These are phyloP conservation scores for Cinclus cinclus DNA, from an alignment of 2,113 vertebrate genomes.

Conservation along the genomic window DNA sequence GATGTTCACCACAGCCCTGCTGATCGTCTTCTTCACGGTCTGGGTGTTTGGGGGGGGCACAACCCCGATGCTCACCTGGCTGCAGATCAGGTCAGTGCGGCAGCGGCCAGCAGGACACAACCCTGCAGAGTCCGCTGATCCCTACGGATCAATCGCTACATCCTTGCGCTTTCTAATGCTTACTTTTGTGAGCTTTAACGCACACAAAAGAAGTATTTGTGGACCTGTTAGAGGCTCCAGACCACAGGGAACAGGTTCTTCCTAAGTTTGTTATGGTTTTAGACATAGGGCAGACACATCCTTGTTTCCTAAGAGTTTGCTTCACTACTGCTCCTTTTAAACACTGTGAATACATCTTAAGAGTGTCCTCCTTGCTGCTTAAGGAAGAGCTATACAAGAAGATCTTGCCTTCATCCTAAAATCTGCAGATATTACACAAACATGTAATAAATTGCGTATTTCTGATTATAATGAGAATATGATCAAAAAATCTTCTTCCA, in stretches of 20 bases:
- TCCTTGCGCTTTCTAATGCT: background rate
- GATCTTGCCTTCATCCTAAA: background rate
- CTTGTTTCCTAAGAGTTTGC: background rate
- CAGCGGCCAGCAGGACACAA: background rate
- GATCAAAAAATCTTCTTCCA: background rate
- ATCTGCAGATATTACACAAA: background rate
- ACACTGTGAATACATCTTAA: background rate
- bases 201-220: background rate
- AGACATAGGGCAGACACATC: background rate
- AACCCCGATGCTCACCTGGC: constrained; percentile 76
- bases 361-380: background rate
- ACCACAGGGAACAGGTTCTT: background rate
- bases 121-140: background rate
- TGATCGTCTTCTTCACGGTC: constrained; percentile 81
- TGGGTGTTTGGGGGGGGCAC: constrained; percentile 82
- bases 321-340: background rate
- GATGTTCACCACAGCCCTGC: constrained; percentile 82
- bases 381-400: background rate
- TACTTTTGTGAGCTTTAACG: background rate
- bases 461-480: background rate
- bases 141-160: accelerated
- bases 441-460: background rate
- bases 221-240: background rate
- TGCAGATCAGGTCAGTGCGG: constrained; percentile 83
- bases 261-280: background rate